Evolutionary conservation across 1,140 invertebrate genomes (phyloP), one percentile per base, ranked within the genome.

Genomic region (Drosophila santomea): DNA sequence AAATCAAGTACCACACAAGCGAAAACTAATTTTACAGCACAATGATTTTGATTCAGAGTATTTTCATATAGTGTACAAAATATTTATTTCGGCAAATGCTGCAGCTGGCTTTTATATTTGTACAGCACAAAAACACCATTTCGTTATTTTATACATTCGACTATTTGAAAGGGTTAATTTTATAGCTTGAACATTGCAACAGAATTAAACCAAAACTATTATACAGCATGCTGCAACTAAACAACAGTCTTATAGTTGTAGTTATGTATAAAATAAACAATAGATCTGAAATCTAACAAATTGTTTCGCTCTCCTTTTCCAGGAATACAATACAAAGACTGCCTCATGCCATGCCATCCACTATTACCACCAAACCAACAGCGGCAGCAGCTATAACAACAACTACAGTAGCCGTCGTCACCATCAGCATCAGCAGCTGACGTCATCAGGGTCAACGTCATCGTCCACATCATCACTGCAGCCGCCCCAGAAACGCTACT

Each of bases 291-390:
- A 32, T 2, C 32, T 8, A 10, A 32, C 32, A 3, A 3, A 6
- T 20, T 1, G 15, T 20, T 2, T 1, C 45, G 32, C 15, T 5
- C 11, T 62, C 15, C 5, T 11, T 82, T 82, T 81, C 0, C 45
- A 91, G 90, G 85, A 91, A 91, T 91, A 91, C 75, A 91, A 91
- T 82, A 41, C 90, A 63, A 91, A 91, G 90, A 91, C 90, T 91
- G 90, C 90, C 80, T 88, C 86, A 88, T 91, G 90, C 81, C 88
- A 91, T 73, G 88, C 91, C 78, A 91, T 91, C 71, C 85, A 91
- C 51, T 91, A 91, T 61, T 90, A 90, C 73, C 80, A 85, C 55
- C 84, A 82, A 60, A 79, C 61, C 74, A 78, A 39, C 28, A 68
- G 47, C 77, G 78, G 41, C 64, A 48, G 41, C 57, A 78, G 38